Evolutionary conservation across 2,888 invertebrate genomes (phyloP).

Genomic region (Cataglyphis albicans): DNA sequence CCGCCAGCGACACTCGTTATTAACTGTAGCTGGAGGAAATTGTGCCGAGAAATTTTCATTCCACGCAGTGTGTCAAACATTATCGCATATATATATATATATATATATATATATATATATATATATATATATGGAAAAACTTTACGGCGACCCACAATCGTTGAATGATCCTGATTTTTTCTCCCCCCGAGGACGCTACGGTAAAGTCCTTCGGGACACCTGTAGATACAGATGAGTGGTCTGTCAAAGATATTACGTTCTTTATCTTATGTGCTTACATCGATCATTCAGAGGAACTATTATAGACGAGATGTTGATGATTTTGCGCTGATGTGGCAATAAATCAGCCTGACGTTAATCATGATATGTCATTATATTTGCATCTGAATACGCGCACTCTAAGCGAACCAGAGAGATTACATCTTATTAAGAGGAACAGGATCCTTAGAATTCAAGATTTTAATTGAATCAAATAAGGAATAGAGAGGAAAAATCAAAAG

Average conservation of each 20-base stretch:
- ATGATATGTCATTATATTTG: constrained; percentile 20
- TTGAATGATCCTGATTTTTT: constrained; percentile 11
- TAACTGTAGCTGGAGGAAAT: constrained; percentile 21
- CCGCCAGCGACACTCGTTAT: neutral
- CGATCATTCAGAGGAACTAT: constrained; percentile 20
- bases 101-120: no score
- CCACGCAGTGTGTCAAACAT: neutral
- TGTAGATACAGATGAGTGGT: constrained; percentile 23
- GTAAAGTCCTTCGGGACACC: constrained; percentile 29
- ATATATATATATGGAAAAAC: neutral
- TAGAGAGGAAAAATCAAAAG: neutral
- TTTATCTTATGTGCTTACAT: neutral
- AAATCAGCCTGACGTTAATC: constrained; percentile 52
- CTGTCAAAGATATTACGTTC: constrained; percentile 32
- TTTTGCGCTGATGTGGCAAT: constrained; percentile 34
- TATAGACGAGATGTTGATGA: constrained; percentile 31
- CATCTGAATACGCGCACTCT: constrained; percentile 27
- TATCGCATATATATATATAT: no score
- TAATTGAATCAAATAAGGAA: constrained; percentile 7
- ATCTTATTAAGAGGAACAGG: neutral
- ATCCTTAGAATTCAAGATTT: constrained; percentile 14
- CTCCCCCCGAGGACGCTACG: neutral
- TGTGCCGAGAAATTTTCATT: constrained; percentile 13
- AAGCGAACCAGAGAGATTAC: neutral
- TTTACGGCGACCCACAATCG: neutral